A percentile compares a stretch with the other conserved stretches of the same genome.
phyloP scores from a whole-genome alignment of 2,797 vertebrate genomes.

The Ceryle rudis region DNA sequence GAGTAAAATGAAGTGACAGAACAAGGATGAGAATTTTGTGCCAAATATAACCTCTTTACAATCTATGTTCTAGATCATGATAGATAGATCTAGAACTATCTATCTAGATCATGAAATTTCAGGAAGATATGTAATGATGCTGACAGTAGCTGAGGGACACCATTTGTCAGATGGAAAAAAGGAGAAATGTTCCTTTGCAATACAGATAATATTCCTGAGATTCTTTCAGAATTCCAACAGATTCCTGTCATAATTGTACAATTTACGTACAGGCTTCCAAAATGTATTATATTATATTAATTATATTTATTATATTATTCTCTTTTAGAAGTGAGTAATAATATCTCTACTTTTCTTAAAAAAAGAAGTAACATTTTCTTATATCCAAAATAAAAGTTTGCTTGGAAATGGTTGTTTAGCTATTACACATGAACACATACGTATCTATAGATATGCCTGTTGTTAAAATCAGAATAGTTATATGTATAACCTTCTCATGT shows the following conservation, averaged over 20 bases:
- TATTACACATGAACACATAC: neutral
- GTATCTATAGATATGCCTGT: neutral
- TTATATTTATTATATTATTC: neutral
- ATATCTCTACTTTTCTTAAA: neutral
- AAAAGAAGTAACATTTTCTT: neutral
- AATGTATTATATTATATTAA: neutral
- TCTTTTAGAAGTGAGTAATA: neutral
- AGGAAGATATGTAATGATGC: neutral
- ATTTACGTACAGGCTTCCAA: neutral
- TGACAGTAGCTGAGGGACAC: neutral
- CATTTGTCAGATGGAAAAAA: neutral
- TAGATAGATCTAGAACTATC: no score
- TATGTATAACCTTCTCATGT: fast-evolving
- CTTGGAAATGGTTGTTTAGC: neutral
- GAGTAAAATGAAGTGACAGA: neutral
- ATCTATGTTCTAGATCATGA: neutral
- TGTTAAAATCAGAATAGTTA: neutral
- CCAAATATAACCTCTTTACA: neutral
- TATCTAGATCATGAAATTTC: neutral
- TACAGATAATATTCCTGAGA: neutral
- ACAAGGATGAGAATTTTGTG: neutral
- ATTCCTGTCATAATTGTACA: no score
- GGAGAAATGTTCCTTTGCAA: neutral
- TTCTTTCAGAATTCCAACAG: neutral
- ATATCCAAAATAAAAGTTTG: neutral